Conservation (phyloP, 2,888 invertebrate genomes). For the Monoplex corrugatus region DNA sequence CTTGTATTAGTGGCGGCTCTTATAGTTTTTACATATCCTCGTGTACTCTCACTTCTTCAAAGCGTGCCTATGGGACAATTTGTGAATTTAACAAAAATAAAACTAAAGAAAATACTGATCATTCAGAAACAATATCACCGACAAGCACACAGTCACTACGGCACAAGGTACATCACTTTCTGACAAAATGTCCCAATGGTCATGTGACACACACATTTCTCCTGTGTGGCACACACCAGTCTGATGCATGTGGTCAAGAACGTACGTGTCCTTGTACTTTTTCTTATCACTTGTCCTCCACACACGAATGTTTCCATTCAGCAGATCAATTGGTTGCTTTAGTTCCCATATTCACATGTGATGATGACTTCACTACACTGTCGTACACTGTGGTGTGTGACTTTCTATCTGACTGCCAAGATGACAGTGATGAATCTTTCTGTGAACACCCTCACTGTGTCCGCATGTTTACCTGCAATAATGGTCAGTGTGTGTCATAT, state of each 20-base stretch:
- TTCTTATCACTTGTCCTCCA: background rate
- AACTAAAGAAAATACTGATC: background rate
- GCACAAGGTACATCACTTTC: background rate
- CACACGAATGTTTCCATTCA: background rate
- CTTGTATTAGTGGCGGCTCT: background rate
- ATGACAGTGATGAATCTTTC: conserved; percentile 24
- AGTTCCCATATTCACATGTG: background rate
- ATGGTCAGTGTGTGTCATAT: conserved; percentile 16
- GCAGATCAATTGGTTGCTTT: background rate
- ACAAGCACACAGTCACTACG: background rate
- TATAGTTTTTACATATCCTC: background rate
- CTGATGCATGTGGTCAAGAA: background rate
- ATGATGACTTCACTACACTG: background rate
- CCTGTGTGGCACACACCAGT: background rate
- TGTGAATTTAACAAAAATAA: background rate
- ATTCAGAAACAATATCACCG: background rate
- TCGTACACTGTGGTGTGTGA: background rate
- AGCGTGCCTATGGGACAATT: background rate
- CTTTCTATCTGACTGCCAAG: conserved; percentile 12
- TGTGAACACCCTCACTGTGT: background rate
- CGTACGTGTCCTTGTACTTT: background rate
- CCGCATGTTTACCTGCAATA: background rate
- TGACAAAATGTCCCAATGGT: background rate
- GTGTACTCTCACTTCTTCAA: no score
- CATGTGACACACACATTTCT: background rate